A percentile compares a stretch with the other conserved stretches of the same genome.
Evolutionary conservation across 2,113 vertebrate species (phyloP).

Genomic region (Lamprotornis superbus): DNA sequence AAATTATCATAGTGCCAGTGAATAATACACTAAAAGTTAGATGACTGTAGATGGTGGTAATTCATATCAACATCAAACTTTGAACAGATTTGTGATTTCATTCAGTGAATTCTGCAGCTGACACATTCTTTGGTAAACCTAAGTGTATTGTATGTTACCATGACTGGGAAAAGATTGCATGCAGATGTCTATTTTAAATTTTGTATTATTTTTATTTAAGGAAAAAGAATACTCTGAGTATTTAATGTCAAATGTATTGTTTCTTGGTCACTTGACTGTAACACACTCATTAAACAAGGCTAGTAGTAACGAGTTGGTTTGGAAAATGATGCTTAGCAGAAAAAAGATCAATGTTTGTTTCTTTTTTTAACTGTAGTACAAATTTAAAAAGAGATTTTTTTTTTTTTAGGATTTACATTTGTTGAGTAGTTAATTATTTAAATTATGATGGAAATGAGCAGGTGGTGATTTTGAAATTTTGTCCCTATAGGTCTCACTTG

Average conservation of each 20-base stretch:
- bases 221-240: neutral
- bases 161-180: neutral
- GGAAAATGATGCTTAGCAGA: neutral
- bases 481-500: neutral
- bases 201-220: neutral
- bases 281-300: neutral
- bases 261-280: neutral
- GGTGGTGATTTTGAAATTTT: constrained; percentile 17
- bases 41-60: neutral
- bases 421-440: constrained; percentile 2
- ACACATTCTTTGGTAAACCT: neutral
- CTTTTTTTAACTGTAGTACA: neutral
- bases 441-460: neutral
- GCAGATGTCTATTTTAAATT: neutral
- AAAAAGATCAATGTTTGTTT: neutral
- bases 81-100: neutral
- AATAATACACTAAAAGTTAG: neutral
- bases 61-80: neutral
- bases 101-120: neutral
- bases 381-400: neutral
- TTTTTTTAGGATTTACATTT: neutral
- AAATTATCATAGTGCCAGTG: neutral
- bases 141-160: neutral
- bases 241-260: neutral
- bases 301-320: neutral